Evolutionary conservation across 2,888 invertebrate genomes (phyloP).

Genomic region (Patella caerulea): DNA sequence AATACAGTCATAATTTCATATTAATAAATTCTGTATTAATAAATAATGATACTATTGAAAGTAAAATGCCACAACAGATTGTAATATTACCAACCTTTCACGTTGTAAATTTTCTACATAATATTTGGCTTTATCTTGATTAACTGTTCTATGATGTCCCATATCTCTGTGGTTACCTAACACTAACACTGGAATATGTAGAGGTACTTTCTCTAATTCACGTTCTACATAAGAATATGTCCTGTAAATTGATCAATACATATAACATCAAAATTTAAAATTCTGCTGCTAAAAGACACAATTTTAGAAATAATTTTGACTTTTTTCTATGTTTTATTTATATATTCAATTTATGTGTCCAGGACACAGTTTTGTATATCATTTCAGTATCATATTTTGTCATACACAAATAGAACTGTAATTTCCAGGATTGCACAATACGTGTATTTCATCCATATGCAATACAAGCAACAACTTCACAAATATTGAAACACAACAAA

Average conservation of each 20-base stretch:
- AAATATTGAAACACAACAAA: too few relatives aligned
- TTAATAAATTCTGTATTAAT: neutral
- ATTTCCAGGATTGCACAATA: too few relatives aligned
- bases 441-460: too few relatives aligned
- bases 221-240: slow-evolving; percentile 95
- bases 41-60: neutral
- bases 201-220: slow-evolving; percentile 83
- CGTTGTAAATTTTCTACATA: slow-evolving; percentile 79
- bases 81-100: slow-evolving; percentile 68
- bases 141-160: slow-evolving; percentile 93
- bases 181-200: slow-evolving; percentile 82
- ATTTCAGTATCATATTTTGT: too few relatives aligned
- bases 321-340: too few relatives aligned
- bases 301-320: too few relatives aligned
- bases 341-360: too few relatives aligned
- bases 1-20: neutral
- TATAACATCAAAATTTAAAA: too few relatives aligned
- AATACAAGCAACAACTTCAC: too few relatives aligned
- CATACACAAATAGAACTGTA: too few relatives aligned
- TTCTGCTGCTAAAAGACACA: too few relatives aligned
- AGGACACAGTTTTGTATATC: too few relatives aligned
- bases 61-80: neutral
- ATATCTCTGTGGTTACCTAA: slow-evolving; percentile 96
- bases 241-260: slow-evolving; percentile 74
- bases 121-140: slow-evolving; percentile 80